These are phyloP conservation scores for Nudaria mundana DNA, from an alignment of 2,888 invertebrate genomes.

Conservation along the genomic window DNA sequence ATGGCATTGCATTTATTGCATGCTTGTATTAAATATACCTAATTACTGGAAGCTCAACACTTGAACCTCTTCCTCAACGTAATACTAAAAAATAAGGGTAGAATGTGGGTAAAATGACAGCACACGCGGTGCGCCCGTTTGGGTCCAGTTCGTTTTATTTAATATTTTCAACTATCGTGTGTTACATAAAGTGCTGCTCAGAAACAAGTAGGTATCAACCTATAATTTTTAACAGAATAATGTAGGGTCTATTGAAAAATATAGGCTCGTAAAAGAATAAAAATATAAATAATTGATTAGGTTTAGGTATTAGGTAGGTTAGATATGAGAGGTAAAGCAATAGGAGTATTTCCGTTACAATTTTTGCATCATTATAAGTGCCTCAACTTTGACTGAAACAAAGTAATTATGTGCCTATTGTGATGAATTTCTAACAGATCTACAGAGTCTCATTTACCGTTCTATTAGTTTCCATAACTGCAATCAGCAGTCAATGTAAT, in stretches of 20 bases:
- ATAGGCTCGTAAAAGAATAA: conserved; percentile 1
- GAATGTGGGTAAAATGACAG: conserved; percentile 43
- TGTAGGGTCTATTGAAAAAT: conserved; percentile 15
- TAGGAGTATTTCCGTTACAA: no score
- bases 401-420: no score
- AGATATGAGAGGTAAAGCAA: no score
- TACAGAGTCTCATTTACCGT: no score
- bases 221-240: conserved; percentile 22
- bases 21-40: no score
- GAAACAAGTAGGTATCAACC: no score
- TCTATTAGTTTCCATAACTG: no score
- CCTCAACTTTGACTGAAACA: no score
- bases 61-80: conserved; percentile 5
- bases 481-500: conserved; percentile 17
- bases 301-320: background rate
- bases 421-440: no score
- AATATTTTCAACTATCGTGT: conserved; percentile 30
- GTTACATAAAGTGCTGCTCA: conserved; percentile 26
- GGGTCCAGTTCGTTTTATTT: conserved; percentile 24
- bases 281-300: background rate
- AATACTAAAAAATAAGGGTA: conserved; percentile 32
- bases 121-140: conserved; percentile 23
- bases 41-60: background rate
- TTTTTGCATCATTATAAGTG: no score
- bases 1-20: no score